Percentiles rank a stretch among this genome's conserved stretches.
phyloP scores from a whole-genome alignment of 2,888 invertebrate genomes.

The Hemaris fuciformis region DNA sequence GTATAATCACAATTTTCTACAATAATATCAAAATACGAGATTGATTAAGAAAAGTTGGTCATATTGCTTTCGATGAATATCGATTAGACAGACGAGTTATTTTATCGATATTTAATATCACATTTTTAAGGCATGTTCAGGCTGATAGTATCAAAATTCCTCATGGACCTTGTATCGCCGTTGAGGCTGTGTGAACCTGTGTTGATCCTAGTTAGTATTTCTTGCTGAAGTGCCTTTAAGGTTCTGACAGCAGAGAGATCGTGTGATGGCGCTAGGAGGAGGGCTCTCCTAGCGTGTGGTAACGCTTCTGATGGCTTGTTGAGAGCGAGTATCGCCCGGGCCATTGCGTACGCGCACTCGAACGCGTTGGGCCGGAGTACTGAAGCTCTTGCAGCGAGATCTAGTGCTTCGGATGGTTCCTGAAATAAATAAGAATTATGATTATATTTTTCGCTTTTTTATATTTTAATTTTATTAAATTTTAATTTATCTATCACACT shows the following conservation, averaged over 20 bases:
- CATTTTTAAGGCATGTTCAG: constrained; percentile 68
- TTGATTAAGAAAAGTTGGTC: neutral
- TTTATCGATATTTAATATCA: neutral
- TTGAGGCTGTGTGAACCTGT: constrained; percentile 68
- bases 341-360: constrained; percentile 95
- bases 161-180: constrained; percentile 63
- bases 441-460: too few relatives aligned
- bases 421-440: constrained; percentile 67
- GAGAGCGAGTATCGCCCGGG: constrained; percentile 91
- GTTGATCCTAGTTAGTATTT: constrained; percentile 81
- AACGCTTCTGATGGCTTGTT: constrained; percentile 88
- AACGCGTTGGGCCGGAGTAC: constrained; percentile 92
- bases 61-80: neutral
- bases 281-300: constrained; percentile 90
- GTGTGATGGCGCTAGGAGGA: constrained; percentile 86
- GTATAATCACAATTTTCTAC: constrained; percentile 1
- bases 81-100: neutral
- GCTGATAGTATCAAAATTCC: constrained; percentile 76
- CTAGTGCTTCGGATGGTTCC: constrained; percentile 93
- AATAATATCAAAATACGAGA: constrained; percentile 2
- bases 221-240: constrained; percentile 87
- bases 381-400: constrained; percentile 93
- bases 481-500: too few relatives aligned
- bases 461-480: too few relatives aligned
- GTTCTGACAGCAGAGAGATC: constrained; percentile 88